Percentiles rank a stretch among this genome's conserved stretches.
These are phyloP conservation scores for Myotis davidii DNA, from an alignment of 2,113 vertebrate species.

Conservation along the genomic window DNA sequence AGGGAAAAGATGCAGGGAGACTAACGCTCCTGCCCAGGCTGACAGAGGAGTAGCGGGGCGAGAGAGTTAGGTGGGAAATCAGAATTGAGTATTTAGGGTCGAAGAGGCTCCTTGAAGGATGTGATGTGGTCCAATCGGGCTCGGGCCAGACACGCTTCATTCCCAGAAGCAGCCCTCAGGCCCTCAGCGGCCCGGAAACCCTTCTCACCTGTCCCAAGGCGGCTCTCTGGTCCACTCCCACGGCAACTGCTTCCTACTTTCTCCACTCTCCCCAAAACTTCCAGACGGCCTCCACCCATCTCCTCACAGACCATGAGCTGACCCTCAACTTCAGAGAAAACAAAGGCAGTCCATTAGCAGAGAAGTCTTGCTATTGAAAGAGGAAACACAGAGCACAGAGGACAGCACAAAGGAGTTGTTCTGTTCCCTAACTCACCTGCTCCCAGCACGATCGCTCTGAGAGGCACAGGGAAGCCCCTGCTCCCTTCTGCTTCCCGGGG, in stretches of 20 bases:
- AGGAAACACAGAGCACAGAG: not conserved
- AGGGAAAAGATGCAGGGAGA: not conserved
- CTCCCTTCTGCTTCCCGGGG: not conserved
- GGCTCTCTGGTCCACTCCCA: not conserved
- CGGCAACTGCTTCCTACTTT: not conserved
- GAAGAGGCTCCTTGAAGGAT: not conserved
- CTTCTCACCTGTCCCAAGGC: not conserved
- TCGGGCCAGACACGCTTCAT: not conserved
- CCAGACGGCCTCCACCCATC: not conserved
- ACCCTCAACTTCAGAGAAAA: not conserved
- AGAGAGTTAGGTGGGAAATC: not conserved
- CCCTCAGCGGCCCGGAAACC: not conserved
- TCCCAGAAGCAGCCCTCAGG: not conserved
- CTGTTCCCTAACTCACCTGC: not conserved
- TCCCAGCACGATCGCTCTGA: not conserved
- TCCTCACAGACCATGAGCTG: not conserved
- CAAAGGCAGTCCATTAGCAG: not conserved
- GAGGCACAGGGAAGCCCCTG: not conserved
- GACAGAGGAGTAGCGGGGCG: not conserved
- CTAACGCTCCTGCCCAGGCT: not conserved
- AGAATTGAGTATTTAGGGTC: not conserved
- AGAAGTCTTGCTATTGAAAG: not conserved
- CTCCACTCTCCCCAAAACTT: slow-evolving; percentile 2
- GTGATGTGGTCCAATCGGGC: not conserved
- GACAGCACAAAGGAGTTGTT: not conserved